phyloP scores from a whole-genome alignment of 2,797 vertebrate species.

The Cottoperca gobio region DNA sequence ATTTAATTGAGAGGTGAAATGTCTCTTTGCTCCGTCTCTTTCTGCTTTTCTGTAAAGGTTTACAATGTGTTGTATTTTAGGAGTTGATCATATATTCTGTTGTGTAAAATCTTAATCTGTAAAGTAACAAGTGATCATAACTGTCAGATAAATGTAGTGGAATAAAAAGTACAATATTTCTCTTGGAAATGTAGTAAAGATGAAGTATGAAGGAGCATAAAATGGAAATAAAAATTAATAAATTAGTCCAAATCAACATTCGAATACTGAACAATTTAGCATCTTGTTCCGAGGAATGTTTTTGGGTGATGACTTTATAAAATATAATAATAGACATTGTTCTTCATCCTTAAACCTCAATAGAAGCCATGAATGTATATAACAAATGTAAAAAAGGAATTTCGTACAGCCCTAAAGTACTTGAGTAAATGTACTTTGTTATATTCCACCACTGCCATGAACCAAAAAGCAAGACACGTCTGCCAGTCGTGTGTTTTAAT shows the following conservation, averaged over 20 bases:
- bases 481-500: neutral
- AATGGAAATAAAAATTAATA: neutral
- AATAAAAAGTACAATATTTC: neutral
- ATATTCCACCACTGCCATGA: neutral
- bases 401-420: no score
- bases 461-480: neutral
- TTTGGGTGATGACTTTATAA: no score
- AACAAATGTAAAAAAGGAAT: no score
- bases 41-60: neutral
- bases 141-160: neutral
- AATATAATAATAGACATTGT: no score
- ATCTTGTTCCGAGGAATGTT: no score
- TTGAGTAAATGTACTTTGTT: neutral
- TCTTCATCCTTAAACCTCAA: no score
- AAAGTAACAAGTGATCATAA: neutral
- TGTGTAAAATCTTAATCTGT: no score
- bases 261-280: no score
- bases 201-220: neutral
- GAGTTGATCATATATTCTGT: neutral
- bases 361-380: no score
- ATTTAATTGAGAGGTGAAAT: neutral
- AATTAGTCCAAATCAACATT: no score
- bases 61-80: neutral
- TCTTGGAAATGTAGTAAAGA: neutral
- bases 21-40: no score